Conservation (phyloP, 2,113 vertebrate species). For the Drymodes brunneopygia region DNA sequence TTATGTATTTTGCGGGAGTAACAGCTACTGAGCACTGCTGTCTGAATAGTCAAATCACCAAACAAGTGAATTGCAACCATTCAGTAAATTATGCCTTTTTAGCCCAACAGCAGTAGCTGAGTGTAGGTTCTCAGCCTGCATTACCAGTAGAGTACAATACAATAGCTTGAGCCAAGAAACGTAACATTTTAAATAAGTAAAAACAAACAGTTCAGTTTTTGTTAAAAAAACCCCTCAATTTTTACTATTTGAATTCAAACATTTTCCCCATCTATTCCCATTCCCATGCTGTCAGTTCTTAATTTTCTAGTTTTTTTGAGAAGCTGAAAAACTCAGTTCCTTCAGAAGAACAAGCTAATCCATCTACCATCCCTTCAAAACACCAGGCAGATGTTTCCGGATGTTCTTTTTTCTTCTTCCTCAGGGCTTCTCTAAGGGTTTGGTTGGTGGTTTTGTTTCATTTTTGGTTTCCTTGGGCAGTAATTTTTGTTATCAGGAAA, state of each 20-base stretch:
- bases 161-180: not conserved
- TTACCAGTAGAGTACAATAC: not conserved
- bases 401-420: not conserved
- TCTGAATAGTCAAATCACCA: not conserved
- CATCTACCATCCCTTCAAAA: not conserved
- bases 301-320: not conserved
- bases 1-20: not conserved
- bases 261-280: not conserved
- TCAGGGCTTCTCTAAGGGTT: not conserved
- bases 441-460: not conserved
- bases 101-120: not conserved
- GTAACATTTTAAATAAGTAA: not conserved
- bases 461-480: not conserved
- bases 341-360: not conserved
- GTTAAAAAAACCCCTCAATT: not conserved
- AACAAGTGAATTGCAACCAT: constrained; percentile 1
- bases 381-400: not conserved
- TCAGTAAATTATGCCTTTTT: not conserved
- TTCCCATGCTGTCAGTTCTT: not conserved
- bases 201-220: not conserved
- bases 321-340: not conserved
- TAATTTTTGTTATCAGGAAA: not conserved
- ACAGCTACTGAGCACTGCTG: not conserved
- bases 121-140: not conserved
- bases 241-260: not conserved